Evolutionary conservation across 2,113 vertebrate species (phyloP).

Genomic region (Axis porcinus): DNA sequence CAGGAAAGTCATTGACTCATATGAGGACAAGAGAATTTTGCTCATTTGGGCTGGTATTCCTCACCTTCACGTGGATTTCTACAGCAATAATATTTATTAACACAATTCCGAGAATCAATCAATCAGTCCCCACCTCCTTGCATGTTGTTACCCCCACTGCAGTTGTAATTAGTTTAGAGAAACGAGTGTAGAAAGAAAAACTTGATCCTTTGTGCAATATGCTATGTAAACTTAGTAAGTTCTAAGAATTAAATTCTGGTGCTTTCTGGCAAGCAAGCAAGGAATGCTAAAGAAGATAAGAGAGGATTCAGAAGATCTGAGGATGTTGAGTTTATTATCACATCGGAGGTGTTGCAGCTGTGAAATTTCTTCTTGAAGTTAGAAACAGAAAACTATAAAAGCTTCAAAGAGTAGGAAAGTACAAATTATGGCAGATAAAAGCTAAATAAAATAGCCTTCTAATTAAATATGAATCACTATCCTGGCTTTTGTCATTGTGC

Average conservation of each 20-base stretch:
- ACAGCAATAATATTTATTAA: background rate
- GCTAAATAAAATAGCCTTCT: slow-evolving; percentile 18
- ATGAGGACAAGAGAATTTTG: background rate
- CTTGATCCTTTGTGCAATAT: background rate
- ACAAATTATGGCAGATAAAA: slow-evolving; percentile 34
- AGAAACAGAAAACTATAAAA: slow-evolving; percentile 21
- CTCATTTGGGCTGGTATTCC: background rate
- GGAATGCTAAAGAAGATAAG: background rate
- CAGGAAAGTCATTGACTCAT: background rate
- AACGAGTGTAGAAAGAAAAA: background rate
- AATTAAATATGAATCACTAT: slow-evolving; percentile 10
- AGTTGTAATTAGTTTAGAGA: background rate
- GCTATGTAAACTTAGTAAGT: background rate
- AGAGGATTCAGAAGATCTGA: background rate
- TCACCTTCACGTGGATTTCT: background rate
- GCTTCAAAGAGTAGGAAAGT: slow-evolving; percentile 17
- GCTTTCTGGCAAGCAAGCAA: slow-evolving; percentile 13
- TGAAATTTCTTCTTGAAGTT: background rate
- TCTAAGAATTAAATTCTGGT: background rate
- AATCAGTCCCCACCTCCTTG: background rate
- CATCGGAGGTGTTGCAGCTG: background rate
- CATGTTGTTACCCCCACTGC: background rate
- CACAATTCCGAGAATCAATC: background rate
- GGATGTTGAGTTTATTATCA: background rate
- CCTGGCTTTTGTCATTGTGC: background rate